Conservation (phyloP, 2,113 vertebrate species). For the Melanocharis versteri region DNA sequence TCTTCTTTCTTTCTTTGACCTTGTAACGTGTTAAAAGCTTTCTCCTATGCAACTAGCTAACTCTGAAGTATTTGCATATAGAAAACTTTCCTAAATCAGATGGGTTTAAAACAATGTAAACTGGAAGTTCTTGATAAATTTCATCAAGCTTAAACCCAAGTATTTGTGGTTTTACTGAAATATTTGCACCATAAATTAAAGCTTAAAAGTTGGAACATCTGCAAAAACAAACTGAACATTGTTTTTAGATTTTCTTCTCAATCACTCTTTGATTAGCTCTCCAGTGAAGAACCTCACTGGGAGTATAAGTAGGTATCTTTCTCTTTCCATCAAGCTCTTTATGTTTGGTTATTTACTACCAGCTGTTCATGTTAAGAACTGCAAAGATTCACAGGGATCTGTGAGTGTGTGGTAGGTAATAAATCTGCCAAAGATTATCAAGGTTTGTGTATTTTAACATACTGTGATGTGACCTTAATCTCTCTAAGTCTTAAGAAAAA, state of each 20-base stretch:
- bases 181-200: background rate
- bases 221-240: constrained; percentile 29
- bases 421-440: constrained; percentile 59
- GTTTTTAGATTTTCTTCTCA: background rate
- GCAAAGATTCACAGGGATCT: constrained; percentile 38
- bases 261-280: constrained; percentile 31
- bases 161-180: constrained; percentile 11
- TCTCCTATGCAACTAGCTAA: background rate
- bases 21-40: background rate
- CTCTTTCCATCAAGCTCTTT: constrained; percentile 11
- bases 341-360: constrained; percentile 54
- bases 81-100: background rate
- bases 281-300: background rate
- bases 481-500: constrained; percentile 45
- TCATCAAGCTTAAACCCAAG: background rate
- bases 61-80: background rate
- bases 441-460: constrained; percentile 60
- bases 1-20: background rate
- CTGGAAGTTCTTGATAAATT: background rate
- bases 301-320: background rate
- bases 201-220: constrained; percentile 3
- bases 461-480: constrained; percentile 55
- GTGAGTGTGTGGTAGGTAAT: constrained; percentile 45
- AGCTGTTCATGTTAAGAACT: constrained; percentile 49
- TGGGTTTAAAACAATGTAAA: background rate